Conservation (phyloP, 1,140 invertebrate species). For the Musca vetustissima region DNA sequence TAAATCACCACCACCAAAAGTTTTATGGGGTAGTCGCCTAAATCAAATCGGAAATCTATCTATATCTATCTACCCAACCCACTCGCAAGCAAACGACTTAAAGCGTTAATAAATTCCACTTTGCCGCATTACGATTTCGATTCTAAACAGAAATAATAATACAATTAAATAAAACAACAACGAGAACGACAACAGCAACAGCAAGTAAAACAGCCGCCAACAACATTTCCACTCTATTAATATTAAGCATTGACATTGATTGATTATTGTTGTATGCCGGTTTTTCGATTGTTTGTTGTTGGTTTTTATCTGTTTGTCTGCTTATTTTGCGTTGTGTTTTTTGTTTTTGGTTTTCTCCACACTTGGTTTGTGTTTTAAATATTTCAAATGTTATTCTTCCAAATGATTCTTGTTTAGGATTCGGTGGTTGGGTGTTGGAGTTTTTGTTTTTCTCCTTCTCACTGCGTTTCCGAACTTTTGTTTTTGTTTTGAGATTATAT, state of each 20-base stretch:
- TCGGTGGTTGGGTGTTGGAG: background rate
- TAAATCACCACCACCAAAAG: background rate
- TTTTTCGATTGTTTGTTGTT: background rate
- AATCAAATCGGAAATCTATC: background rate
- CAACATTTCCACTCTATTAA: slow-evolving; percentile 17
- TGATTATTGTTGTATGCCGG: slow-evolving; percentile 9
- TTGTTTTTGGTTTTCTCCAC: background rate
- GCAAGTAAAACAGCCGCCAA: background rate
- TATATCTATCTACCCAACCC: too few relatives aligned
- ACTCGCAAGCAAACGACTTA: background rate
- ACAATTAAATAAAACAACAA: too few relatives aligned
- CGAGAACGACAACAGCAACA: too few relatives aligned
- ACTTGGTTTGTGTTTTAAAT: slow-evolving; percentile 6
- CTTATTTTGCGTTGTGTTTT: background rate
- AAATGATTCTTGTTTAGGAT: background rate
- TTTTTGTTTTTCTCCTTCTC: background rate
- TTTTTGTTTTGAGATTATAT: background rate
- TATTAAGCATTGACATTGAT: slow-evolving; percentile 23
- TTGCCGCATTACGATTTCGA: background rate
- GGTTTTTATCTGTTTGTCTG: background rate
- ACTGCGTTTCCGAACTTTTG: background rate
- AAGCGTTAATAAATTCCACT: background rate
- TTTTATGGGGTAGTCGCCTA: background rate
- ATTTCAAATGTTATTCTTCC: background rate
- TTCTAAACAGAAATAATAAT: too few relatives aligned